phyloP scores from a whole-genome alignment of 1,140 invertebrate genomes.

The Cydia pomonella region DNA sequence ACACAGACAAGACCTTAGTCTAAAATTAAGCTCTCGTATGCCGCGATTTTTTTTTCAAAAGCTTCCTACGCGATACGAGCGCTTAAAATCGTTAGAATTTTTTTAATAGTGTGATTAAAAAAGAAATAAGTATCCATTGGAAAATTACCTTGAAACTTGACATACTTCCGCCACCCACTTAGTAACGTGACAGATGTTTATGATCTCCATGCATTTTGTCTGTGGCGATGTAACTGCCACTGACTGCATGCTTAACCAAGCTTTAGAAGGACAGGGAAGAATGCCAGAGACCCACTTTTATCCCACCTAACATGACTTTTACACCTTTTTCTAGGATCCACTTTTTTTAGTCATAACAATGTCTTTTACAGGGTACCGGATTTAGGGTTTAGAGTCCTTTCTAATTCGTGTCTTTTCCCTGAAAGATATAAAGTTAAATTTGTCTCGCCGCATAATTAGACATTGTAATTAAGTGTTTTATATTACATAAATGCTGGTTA shows the following conservation, averaged over 20 bases:
- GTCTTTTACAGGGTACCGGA: conserved; percentile 28
- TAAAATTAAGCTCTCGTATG: too few species aligned
- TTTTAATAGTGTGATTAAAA: too few species aligned
- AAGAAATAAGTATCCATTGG: neutral
- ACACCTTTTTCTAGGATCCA: conserved; percentile 31
- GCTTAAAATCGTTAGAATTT: too few species aligned
- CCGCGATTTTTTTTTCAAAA: too few species aligned
- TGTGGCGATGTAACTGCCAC: conserved; percentile 35
- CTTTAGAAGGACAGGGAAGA: conserved; percentile 73
- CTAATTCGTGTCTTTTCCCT: conserved; percentile 7
- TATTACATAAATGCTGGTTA: neutral
- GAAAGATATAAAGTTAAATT: conserved; percentile 22
- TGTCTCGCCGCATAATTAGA: neutral
- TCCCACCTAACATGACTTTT: conserved; percentile 22
- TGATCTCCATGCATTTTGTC: conserved; percentile 28
- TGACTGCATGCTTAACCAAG: conserved; percentile 64
- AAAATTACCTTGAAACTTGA: neutral
- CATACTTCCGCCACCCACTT: neutral
- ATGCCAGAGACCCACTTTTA: conserved; percentile 47
- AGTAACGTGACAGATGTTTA: neutral
- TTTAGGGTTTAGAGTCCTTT: conserved; percentile 12
- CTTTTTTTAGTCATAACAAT: conserved; percentile 19
- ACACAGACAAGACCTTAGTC: too few species aligned
- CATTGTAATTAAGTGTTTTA: neutral
- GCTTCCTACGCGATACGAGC: too few species aligned